These are phyloP conservation scores for Acanthiza pusilla DNA, from an alignment of 2,797 vertebrate genomes.

Conservation along the genomic window DNA sequence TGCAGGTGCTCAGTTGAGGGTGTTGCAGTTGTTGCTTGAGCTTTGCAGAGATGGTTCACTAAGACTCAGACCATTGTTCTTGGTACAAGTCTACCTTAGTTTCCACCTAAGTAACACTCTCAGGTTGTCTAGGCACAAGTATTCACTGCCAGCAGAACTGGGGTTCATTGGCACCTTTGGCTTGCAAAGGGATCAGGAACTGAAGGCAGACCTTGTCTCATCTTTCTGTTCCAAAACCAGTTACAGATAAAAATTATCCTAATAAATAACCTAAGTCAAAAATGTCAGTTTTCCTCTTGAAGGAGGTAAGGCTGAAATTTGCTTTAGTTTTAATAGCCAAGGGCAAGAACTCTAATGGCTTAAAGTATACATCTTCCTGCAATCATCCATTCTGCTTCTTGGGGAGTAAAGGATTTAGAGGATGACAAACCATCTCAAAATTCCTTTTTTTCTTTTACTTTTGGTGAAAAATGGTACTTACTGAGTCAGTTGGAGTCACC, in stretches of 20 bases:
- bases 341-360: neutral
- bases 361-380: neutral
- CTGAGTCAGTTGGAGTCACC: neutral
- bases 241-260: neutral
- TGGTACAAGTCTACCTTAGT: neutral
- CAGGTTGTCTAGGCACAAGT: neutral
- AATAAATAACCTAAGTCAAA: neutral
- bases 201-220: neutral
- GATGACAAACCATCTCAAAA: neutral
- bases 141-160: neutral
- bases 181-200: neutral
- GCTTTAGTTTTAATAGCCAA: neutral
- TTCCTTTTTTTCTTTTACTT: constrained; percentile 15
- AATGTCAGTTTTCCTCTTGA: neutral
- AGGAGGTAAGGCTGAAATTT: neutral
- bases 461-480: neutral
- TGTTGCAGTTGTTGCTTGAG: neutral
- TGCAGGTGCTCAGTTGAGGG: neutral
- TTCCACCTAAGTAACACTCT: neutral
- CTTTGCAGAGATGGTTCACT: neutral
- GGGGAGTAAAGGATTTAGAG: neutral
- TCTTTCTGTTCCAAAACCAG: neutral
- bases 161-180: neutral
- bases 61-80: neutral
- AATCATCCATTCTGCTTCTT: neutral